These are phyloP conservation scores for Speoplatyrhinus poulsoni DNA, from an alignment of 2,113 vertebrate genomes.

Conservation along the genomic window DNA sequence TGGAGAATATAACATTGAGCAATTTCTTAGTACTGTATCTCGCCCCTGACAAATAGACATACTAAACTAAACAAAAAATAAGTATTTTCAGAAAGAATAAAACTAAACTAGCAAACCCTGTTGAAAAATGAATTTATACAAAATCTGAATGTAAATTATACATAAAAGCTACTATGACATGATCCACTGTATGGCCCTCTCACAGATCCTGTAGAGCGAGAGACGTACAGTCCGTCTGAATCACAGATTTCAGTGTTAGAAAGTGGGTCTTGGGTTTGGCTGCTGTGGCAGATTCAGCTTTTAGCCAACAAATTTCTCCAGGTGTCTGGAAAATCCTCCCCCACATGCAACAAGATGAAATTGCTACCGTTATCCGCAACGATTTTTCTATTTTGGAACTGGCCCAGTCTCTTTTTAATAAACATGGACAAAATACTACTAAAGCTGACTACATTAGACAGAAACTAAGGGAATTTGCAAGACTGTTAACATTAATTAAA, in stretches of 20 bases:
- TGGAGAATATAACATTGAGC: no score
- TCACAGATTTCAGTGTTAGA: not conserved
- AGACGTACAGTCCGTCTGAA: no score
- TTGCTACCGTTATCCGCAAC: conserved; percentile 8
- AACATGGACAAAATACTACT: not conserved
- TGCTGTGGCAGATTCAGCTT: conserved; percentile 5
- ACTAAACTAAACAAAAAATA: no score
- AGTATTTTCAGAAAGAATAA: no score
- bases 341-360: conserved; percentile 36
- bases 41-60: no score
- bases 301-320: conserved; percentile 15
- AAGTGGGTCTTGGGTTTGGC: conserved; percentile 15
- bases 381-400: conserved; percentile 42
- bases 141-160: no score
- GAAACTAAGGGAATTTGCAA: conserved; percentile 29
- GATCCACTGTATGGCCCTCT: no score
- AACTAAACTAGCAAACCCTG: no score
- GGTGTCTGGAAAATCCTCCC: conserved; percentile 27
- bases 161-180: no score
- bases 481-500: conserved; percentile 16
- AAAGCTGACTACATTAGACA: not conserved
- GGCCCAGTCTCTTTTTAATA: conserved; percentile 26
- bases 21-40: no score
- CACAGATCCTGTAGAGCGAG: no score
- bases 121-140: no score